These are phyloP conservation scores for Magallana gigas DNA, from an alignment of 1,140 invertebrate genomes.

Conservation along the genomic window DNA sequence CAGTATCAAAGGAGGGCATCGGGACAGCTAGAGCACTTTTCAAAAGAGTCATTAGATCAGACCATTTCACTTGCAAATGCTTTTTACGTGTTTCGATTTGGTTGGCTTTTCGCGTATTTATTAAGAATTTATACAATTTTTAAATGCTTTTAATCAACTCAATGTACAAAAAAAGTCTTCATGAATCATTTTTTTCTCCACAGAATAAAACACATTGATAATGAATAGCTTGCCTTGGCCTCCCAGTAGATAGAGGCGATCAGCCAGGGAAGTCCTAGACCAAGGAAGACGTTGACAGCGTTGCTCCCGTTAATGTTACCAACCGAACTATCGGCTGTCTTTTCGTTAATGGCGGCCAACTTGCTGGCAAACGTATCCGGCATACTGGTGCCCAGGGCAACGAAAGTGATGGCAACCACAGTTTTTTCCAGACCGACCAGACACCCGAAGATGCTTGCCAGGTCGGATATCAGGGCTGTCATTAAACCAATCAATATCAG, in stretches of 20 bases:
- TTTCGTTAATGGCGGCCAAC: slow-evolving; percentile 79
- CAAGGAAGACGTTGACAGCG: slow-evolving; percentile 85
- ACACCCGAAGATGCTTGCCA: slow-evolving; percentile 85
- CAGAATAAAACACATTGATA: too few species aligned
- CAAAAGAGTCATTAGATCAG: too few species aligned
- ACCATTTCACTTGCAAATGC: too few species aligned
- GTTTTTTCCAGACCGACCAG: slow-evolving; percentile 82
- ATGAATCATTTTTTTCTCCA: too few species aligned
- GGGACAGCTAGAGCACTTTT: neutral
- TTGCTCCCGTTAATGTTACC: slow-evolving; percentile 82
- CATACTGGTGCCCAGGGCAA: slow-evolving; percentile 87
- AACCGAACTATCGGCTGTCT: slow-evolving; percentile 81
- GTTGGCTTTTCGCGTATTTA: too few species aligned
- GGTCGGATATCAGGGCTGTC: slow-evolving; percentile 84
- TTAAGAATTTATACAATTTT: too few species aligned
- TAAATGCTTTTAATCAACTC: too few species aligned
- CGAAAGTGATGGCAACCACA: slow-evolving; percentile 84
- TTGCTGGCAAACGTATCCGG: slow-evolving; percentile 84
- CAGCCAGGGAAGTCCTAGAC: slow-evolving; percentile 85
- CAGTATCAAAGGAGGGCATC: neutral
- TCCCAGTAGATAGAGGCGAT: slow-evolving; percentile 83
- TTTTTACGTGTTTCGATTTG: too few species aligned
- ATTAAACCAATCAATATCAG: slow-evolving; percentile 83
- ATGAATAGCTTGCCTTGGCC: slow-evolving; percentile 76
- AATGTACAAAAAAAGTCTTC: too few species aligned